Evolutionary conservation across 2,797 vertebrate genomes (phyloP), one percentile per base, ranked within the genome.

Genomic region (Poeciliopsis gracilis): DNA sequence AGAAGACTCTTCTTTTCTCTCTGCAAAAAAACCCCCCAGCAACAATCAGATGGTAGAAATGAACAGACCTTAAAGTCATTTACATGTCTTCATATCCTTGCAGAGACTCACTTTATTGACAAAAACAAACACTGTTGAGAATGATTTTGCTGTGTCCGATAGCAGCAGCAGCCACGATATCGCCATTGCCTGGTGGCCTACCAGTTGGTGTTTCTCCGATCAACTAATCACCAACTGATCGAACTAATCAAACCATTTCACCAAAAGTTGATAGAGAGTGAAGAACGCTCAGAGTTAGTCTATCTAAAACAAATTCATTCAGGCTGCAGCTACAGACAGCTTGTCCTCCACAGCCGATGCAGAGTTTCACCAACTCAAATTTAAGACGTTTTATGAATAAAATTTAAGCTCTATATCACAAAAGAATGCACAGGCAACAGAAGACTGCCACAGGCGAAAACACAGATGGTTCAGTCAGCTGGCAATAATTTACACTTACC

Each of bases 1-100:
- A 99, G 92, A 66, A 99, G 94, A 57, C 98, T 97, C 75, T 99
- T 99, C 91, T 98, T 99, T 92, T 99, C 98, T 93, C 97, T 97
- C 98, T 99, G 94, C 69, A 71, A 73, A 30, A 79, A 30, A 8
- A 38, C 5, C 36, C 81, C 76, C 72, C 81, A 23, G 49, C 57
- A 76, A 1, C 7, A 13, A 47, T 45, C 74, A 43, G 23, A 45
- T 61, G 73, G 82, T 38, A 72, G 75, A 82, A n/a, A 76, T 28
- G 20, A 38, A 53, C 55, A 45, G 7, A 28, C 8, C 6, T 43
- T 43, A 4, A 16, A 43, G 46, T 8, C 13, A 25, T n/a, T 69
- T n/a, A 66, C 23, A 6, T 23, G 23, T 25, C 38, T 41, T 41
- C 18, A 13, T 13, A 4, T 25, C 23, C 9, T 41, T 67, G 10